Evolutionary conservation across 2,888 invertebrate species (phyloP), one percentile per base, ranked within the genome.

Genomic region (Metopia argyrocephala): DNA sequence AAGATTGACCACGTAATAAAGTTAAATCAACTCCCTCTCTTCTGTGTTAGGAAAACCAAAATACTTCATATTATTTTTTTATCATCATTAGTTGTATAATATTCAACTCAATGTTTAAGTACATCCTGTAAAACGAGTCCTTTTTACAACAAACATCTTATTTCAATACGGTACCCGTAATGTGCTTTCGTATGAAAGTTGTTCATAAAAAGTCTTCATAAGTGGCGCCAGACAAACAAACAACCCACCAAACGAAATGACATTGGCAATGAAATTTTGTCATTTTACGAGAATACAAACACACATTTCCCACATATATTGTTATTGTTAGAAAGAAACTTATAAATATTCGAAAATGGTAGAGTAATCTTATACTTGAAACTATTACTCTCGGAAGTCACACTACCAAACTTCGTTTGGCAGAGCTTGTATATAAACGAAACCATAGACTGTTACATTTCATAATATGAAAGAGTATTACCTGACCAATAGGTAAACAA

Each of bases 121-220:
- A 38, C 15, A 38, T 38, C 38, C 38, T 38, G 38, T 38, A 38
- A 38, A 12, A 38, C 38, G 12, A 2, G 38, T 38, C 38, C 38
- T 38, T 2, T n/a, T 0, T 9, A 38, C 56, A 20, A 27, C 56
- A 56, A 56, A 7, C 25, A 18, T 25, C 6, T 15, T 27, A 69
- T 46, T 59, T 62, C 38, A 38, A 66, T 45, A 27, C 50, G 66
- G 57, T 50, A 66, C 59, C 74, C 57, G 59, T 20, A 66, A 66
- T 38, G 23, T 56, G 20, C 27, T 15, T 15, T 9, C 45, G 9
- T 46, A 27, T 38, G 23, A 45, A n/a, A n/a, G 15, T 38, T 3
- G 15, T 59, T 5, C 18, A 15, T 25, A 31, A 31, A 59, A 20
- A 20, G 3, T 9, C 20, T 0, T 9, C 18, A 20, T 21, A 3